Evolutionary conservation across 2,888 invertebrate genomes (phyloP), one percentile per base, ranked within the genome.

Genomic region (Rhodophaea formosa): DNA sequence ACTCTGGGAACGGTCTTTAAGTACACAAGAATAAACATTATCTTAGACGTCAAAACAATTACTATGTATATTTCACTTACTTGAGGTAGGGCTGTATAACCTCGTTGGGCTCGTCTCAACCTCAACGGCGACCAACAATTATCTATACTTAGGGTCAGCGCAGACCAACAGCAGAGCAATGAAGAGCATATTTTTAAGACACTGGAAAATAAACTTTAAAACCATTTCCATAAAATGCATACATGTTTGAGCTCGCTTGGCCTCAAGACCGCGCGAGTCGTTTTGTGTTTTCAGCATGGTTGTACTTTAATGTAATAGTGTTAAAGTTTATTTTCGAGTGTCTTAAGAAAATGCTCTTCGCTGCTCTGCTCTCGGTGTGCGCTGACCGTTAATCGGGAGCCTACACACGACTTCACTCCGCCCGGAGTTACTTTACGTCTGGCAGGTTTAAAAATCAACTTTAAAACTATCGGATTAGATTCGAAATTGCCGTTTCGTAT

Each of bases 51-150:
- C 35, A 12, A 35, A 51, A 17, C 16, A 7, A 51, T 16, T 17
- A 51, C 16, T 51, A 17, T 51, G 12, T 29, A 53, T 23, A 45
- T 35, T 46, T 55, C 53, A 54, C 44, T 14, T 12, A 35, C n/a
- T 16, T 55, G 54, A 55, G 54, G 54, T 55, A 55, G 54, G 35
- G 54, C 35, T 55, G 45, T 55, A 45, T 55, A 46, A 30, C n/a
- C n/a, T 46, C 54, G 54, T 15, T 30, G 30, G 54, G 45, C 30
- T 35, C 45, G 54, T 32, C 15, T 23, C 44, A 43, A 43, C 17
- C 16, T 17, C 42, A 53, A 53, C 47, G 47, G 8, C 12, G n/a
- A 53, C 43, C 43, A 53, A 44, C 53, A 8, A 53, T 30, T 49
- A 49, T 49, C 35, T 51, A 51, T n/a, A 35, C 35, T 49, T 30